phyloP scores from a whole-genome alignment of 1,140 invertebrate species.

The Leptinotarsa undecemlineata region DNA sequence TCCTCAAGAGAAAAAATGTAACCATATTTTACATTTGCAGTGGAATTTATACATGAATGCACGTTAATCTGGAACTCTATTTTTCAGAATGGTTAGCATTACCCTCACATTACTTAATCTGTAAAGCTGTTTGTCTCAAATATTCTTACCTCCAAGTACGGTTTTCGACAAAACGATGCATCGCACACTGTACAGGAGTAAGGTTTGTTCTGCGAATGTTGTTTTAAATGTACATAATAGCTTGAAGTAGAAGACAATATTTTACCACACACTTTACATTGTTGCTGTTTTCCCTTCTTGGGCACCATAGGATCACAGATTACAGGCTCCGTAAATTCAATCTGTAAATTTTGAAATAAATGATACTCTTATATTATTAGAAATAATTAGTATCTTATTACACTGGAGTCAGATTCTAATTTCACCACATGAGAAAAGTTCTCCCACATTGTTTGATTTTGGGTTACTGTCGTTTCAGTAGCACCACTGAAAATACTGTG shows the following conservation, averaged over 20 bases:
- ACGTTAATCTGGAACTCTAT: background rate
- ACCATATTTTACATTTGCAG: background rate
- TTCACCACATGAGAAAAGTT: no score
- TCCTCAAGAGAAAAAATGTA: background rate
- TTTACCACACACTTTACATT: constrained; percentile 77
- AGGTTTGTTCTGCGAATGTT: constrained; percentile 77
- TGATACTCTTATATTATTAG: background rate
- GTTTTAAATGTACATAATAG: constrained; percentile 80
- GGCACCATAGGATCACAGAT: background rate
- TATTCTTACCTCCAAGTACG: constrained; percentile 62
- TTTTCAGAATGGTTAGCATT: background rate
- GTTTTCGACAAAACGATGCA: constrained; percentile 68
- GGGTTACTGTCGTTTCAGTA: background rate
- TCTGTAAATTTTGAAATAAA: background rate
- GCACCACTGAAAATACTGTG: constrained; percentile 19
- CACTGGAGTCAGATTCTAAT: no score
- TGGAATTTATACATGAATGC: background rate
- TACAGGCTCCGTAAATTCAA: background rate
- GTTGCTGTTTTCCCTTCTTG: constrained; percentile 62
- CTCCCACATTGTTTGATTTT: background rate
- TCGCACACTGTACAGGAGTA: constrained; percentile 75
- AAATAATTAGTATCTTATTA: background rate
- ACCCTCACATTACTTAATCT: background rate
- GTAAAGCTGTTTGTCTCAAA: background rate
- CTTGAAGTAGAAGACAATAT: constrained; percentile 74